Conservation (phyloP, 2,797 vertebrate species). For the Myotis findleyi region DNA sequence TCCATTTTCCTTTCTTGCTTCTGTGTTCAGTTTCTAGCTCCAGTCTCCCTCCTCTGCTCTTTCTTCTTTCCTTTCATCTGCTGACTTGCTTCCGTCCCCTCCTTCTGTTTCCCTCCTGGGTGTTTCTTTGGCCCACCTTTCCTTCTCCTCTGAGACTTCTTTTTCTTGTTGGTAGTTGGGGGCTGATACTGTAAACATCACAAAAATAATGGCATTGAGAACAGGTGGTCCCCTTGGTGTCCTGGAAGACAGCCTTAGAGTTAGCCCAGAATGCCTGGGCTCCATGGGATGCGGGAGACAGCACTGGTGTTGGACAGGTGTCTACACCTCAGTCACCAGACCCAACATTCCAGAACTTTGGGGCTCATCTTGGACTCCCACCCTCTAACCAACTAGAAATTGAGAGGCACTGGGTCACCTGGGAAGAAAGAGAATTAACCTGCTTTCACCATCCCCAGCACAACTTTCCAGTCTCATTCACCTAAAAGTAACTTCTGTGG, state of each 20-base stretch:
- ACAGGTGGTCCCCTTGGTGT: not conserved
- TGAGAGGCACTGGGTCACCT: not conserved
- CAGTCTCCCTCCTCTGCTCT: constrained; percentile 68
- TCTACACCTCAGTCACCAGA: not conserved
- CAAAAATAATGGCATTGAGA: constrained; percentile 79
- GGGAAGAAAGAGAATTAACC: constrained; percentile 19
- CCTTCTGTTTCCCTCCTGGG: constrained; percentile 67
- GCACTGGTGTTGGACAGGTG: not conserved
- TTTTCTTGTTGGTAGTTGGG: constrained; percentile 77
- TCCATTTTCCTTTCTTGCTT: constrained; percentile 53
- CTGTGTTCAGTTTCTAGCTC: constrained; percentile 68
- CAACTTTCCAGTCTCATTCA: not conserved
- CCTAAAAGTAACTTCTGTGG: not conserved
- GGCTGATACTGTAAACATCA: constrained; percentile 77
- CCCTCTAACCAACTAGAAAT: not conserved
- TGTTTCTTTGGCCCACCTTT: constrained; percentile 74
- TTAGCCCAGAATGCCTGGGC: not conserved
- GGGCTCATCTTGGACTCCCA: not conserved
- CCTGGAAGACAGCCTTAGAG: constrained; percentile 48
- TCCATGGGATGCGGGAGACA: not conserved
- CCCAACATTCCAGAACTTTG: not conserved
- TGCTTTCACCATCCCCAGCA: not conserved
- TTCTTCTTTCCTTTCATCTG: constrained; percentile 72
- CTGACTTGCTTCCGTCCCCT: constrained; percentile 69
- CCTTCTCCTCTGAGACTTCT: constrained; percentile 75